phyloP scores from a whole-genome alignment of 2,888 invertebrate genomes.

The Fragum whitleyi region DNA sequence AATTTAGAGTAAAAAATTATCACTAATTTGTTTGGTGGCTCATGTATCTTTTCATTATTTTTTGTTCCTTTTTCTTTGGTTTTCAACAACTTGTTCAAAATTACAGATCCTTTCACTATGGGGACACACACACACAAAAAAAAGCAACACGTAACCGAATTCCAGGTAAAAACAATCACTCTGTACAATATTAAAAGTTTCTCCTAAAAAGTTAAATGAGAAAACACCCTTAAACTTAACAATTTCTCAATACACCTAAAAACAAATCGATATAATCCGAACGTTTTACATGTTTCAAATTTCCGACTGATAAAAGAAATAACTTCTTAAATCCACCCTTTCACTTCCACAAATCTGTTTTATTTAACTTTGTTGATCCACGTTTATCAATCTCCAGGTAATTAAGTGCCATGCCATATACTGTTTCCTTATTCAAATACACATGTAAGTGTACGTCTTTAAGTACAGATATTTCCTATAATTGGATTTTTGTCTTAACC shows the following conservation, averaged over 20 bases:
- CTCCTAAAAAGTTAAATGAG: not conserved
- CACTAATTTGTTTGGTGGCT: too few species aligned
- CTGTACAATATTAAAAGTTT: too few species aligned
- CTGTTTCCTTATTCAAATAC: not conserved
- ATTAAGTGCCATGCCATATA: not conserved
- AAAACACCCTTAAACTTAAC: not conserved
- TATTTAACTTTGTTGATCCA: not conserved
- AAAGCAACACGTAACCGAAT: too few species aligned
- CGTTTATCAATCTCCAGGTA: not conserved
- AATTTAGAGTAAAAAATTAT: too few species aligned
- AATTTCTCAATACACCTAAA: not conserved
- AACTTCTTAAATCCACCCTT: constrained; percentile 1
- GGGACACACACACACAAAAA: too few species aligned
- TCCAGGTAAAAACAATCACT: too few species aligned
- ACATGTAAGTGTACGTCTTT: not conserved
- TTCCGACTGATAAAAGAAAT: not conserved
- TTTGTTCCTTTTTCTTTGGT: too few species aligned
- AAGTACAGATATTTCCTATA: constrained; percentile 4
- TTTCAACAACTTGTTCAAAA: too few species aligned
- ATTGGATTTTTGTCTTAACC: constrained; percentile 1
- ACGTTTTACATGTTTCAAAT: not conserved
- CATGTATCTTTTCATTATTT: too few species aligned
- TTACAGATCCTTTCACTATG: too few species aligned
- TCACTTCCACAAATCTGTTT: not conserved
- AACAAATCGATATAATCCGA: constrained; percentile 1